Base-by-base conservation (phyloP, 2,113 vertebrate genomes). In the Salvelinus fontinalis region DNA sequence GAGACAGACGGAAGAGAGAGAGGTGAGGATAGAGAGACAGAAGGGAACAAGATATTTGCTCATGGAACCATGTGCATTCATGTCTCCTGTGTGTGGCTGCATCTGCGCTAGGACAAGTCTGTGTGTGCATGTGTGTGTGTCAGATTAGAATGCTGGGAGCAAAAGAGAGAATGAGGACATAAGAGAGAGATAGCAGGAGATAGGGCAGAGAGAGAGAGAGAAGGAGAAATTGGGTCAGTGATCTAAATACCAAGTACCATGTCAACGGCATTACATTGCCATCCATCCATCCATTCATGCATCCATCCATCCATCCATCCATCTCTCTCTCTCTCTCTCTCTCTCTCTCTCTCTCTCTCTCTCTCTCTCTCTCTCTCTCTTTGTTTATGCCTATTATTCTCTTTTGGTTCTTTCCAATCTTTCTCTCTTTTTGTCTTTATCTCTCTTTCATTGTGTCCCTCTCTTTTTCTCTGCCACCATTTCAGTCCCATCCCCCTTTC, bases 191-290 rank as follows among this genome's bases (percentile, higher is more conserved):
- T 81, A 76, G 77, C 22, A 62, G 79, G 75, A 85, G 78, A 83
- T 69, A 70, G n/a, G 65, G 69, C 76, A 85, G 76, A 82, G 76
- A 75, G 75, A 86, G 75, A 86, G 75, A 75, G 75, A 68, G 27
- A 71, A 49, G 67, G 60, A 77, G 83, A 92, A 94, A 94, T 80
- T 92, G 88, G 93, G 93, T 94, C 93, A 93, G 84, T 74, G 86
- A 90, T 91, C 89, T 91, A 91, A 92, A 92, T 90, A 89, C 84
- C 86, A 84, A 83, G 81, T 91, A 87, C 89, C 84, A 87, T 89
- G 85, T 91, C 88, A 86, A 87, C 74, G 49, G 87, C 80, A 90
- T 80, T 82, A 74, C 83, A 20, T 54, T 84, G 79, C 78, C 74
- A 67, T 86, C 65, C 31, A 6, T 31, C 26, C 26, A 26, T 26